phyloP scores from a whole-genome alignment of 2,113 vertebrate genomes.

The Cryptoleucopteryx plumbea region DNA sequence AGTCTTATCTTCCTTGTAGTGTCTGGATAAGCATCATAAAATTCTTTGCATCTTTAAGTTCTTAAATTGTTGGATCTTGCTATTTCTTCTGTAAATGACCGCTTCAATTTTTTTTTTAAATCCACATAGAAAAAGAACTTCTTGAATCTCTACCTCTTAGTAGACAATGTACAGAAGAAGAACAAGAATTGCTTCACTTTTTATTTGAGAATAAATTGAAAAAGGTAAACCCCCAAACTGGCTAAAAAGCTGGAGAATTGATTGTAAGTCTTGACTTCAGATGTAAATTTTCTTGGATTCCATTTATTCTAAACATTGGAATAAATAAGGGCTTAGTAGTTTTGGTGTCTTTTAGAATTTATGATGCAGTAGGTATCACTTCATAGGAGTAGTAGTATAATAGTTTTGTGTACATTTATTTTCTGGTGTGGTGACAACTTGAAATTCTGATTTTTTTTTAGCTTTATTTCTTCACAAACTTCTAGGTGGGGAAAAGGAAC shows the following conservation, averaged over 20 bases:
- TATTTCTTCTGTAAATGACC: neutral
- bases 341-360: neutral
- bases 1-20: neutral
- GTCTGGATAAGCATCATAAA: neutral
- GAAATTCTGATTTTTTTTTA: neutral
- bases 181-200: slow-evolving; percentile 92
- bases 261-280: neutral
- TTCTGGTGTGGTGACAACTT: neutral
- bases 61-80: neutral
- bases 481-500: neutral
- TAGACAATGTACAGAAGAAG: slow-evolving; percentile 91
- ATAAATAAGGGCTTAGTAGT: neutral
- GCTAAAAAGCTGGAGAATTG: neutral
- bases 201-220: slow-evolving; percentile 98
- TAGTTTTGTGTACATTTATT: neutral
- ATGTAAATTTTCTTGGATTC: neutral
- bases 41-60: neutral
- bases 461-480: neutral
- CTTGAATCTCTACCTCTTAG: slow-evolving; percentile 92
- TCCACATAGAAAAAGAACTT: slow-evolving; percentile 89
- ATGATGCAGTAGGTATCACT: neutral
- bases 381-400: neutral
- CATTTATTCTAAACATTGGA: neutral
- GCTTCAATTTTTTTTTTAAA: neutral
- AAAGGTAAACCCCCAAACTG: slow-evolving; percentile 77